phyloP scores from a whole-genome alignment of 1,140 invertebrate species.

The Orius laevigatus region DNA sequence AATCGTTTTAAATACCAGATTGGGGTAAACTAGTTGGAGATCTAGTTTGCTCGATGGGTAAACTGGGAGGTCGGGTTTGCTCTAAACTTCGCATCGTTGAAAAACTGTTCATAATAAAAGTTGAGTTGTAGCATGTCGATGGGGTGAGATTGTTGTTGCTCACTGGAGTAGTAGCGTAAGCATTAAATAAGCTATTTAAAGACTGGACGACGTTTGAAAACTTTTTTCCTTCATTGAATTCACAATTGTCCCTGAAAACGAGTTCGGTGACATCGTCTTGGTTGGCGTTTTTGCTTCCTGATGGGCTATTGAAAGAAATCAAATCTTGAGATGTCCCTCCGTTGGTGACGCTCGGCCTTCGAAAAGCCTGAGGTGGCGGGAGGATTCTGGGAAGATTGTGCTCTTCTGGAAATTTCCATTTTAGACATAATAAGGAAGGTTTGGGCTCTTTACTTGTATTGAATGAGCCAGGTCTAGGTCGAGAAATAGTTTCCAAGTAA shows the following conservation, averaged over 20 bases:
- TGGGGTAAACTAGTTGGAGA: too few species aligned
- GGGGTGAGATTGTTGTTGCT: too few species aligned
- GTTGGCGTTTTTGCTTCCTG: slow-evolving; percentile 4
- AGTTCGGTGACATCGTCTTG: slow-evolving; percentile 11
- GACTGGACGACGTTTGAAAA: background rate
- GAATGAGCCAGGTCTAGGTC: slow-evolving; percentile 35
- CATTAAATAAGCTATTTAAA: slow-evolving; percentile 9
- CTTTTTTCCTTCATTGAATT: background rate
- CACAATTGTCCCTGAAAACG: background rate
- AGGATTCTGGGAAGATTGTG: slow-evolving; percentile 12
- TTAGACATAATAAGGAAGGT: background rate
- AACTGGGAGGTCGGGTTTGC: too few species aligned
- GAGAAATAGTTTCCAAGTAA: background rate
- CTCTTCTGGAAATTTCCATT: background rate
- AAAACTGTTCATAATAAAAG: too few species aligned
- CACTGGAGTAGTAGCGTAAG: background rate
- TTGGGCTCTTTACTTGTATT: slow-evolving; percentile 23
- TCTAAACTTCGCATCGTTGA: too few species aligned
- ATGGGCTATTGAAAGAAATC: slow-evolving; percentile 20
- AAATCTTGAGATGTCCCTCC: slow-evolving; percentile 17
- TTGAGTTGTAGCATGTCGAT: too few species aligned
- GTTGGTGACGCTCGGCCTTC: slow-evolving; percentile 15
- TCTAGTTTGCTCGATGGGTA: too few species aligned
- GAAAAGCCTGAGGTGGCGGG: slow-evolving; percentile 19
- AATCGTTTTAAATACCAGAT: background rate